phyloP scores from a whole-genome alignment of 1,140 invertebrate species.

The Trichonephila clavata region DNA sequence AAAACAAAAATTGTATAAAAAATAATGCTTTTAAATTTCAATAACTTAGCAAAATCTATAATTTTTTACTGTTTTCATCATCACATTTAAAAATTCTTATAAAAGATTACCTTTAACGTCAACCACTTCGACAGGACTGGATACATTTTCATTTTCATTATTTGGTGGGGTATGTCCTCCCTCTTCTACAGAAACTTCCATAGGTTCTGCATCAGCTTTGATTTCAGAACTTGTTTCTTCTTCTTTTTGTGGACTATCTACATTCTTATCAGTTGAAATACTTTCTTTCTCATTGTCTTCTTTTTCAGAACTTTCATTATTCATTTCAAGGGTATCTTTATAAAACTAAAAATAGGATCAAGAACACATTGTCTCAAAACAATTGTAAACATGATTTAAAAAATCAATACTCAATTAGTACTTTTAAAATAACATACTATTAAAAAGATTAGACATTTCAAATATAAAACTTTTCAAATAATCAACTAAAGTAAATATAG shows the following conservation, averaged over 20 bases:
- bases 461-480: no score
- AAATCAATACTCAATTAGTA: not conserved
- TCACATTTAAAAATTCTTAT: not conserved
- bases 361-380: not conserved
- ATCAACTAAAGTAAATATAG: no score
- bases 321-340: constrained; percentile 91
- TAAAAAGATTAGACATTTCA: not conserved
- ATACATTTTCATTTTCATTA: constrained; percentile 17
- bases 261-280: constrained; percentile 75
- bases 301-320: constrained; percentile 80
- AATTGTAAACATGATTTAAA: not conserved
- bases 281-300: constrained; percentile 81
- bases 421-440: not conserved
- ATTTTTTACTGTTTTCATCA: not conserved
- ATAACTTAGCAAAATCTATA: no score
- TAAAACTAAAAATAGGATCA: constrained; percentile 87
- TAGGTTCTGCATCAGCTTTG: constrained; percentile 78
- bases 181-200: constrained; percentile 75
- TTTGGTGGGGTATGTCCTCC: constrained; percentile 77
- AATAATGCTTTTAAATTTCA: not conserved
- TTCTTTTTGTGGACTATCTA: constrained; percentile 16
- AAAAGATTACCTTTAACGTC: not conserved
- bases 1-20: no score
- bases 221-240: not conserved
- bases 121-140: not conserved